Evolutionary conservation across 2,113 vertebrate genomes (phyloP).

Genomic region (Phainopepla nitens): DNA sequence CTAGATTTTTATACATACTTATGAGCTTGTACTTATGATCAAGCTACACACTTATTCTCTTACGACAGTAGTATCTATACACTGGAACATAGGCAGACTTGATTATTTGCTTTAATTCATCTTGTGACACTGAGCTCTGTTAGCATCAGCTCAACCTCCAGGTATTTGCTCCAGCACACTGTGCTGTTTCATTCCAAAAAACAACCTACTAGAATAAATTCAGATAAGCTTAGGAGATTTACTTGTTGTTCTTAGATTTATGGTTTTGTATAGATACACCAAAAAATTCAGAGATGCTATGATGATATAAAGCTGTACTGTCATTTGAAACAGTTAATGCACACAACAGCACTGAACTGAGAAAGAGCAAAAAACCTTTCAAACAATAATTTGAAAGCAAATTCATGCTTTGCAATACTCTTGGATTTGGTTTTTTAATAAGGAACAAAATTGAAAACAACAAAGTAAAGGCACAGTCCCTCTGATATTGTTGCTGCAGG

Average conservation of each 20-base stretch:
- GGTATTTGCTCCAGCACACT: neutral
- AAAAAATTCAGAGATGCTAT: neutral
- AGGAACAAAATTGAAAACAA: slow-evolving; percentile 59
- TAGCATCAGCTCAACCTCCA: neutral
- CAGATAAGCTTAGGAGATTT: neutral
- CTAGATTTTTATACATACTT: neutral
- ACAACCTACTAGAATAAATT: neutral
- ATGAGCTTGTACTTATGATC: neutral
- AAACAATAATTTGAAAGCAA: slow-evolving; percentile 44
- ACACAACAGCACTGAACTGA: neutral
- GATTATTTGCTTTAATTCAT: neutral
- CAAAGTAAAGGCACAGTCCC: slow-evolving; percentile 30
- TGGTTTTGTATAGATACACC: neutral
- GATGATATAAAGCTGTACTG: neutral
- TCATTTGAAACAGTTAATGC: neutral
- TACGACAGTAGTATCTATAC: neutral
- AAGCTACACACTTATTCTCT: neutral
- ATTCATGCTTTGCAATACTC: slow-evolving; percentile 24
- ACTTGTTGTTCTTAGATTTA: neutral
- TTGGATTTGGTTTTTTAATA: slow-evolving; percentile 55
- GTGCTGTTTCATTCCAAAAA: neutral
- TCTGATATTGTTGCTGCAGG: slow-evolving; percentile 63
- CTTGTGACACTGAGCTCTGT: neutral
- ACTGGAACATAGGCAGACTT: neutral
- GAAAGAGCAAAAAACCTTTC: neutral